A percentile compares a stretch with the other conserved stretches of the same genome.
Conservation (phyloP, 2,888 invertebrate species). For the Petrolisthes manimaculis region DNA sequence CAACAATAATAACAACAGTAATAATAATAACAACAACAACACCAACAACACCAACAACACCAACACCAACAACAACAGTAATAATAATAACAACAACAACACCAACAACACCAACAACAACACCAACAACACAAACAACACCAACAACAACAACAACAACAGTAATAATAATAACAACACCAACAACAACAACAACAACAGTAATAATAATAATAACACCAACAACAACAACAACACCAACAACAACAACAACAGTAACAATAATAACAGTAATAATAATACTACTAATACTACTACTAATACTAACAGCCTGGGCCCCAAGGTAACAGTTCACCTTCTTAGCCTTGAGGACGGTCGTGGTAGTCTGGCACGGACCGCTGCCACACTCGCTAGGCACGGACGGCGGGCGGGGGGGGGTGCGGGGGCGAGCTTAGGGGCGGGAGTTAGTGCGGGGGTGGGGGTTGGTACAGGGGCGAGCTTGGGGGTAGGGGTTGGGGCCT, state of each 20-base stretch:
- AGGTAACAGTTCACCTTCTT: conserved; percentile 27
- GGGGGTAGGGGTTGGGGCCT: too few species aligned
- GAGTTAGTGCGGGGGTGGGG: too few species aligned
- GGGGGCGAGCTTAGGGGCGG: too few species aligned
- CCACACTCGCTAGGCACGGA: background rate
- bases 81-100: too few species aligned
- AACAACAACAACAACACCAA: background rate
- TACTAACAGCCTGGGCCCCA: background rate
- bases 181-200: too few species aligned
- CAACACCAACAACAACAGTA: background rate
- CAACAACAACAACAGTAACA: background rate
- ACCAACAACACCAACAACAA: too few species aligned
- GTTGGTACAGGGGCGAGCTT: too few species aligned
- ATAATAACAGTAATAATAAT: background rate
- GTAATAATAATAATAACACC: background rate
- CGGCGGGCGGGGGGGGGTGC: background rate
- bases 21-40: background rate
- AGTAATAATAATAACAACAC: background rate
- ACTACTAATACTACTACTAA: background rate
- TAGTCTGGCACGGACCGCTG: conserved; percentile 15
- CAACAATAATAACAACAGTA: background rate
- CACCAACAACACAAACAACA: too few species aligned
- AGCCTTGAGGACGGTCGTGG: conserved; percentile 31
- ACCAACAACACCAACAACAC: too few species aligned
- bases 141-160: too few species aligned